Evolutionary conservation across 2,797 vertebrate genomes (phyloP), one percentile per base, ranked within the genome.

Genomic region (Psittacula echo): DNA sequence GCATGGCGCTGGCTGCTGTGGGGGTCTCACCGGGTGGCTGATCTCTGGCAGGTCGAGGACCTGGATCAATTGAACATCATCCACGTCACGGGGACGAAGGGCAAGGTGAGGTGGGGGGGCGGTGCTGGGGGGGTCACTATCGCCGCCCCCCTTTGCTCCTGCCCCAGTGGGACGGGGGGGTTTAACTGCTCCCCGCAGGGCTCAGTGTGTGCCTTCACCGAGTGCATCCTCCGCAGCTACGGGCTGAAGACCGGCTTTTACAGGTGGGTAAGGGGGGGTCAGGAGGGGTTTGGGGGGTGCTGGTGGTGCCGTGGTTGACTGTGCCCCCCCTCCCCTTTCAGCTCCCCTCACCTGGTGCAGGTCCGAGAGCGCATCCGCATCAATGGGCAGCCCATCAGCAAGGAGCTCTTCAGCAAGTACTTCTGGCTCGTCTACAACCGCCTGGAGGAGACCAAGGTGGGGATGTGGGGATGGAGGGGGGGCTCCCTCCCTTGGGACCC

Each of bases 1-100:
- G 23, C 67, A 16, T 0, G 2, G 80, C 2, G 0, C 72, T 65
- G 67, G 29, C 54, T 29, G 42, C 71, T 0, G 0, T 0, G 44
- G 87, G 93, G 78, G 78, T 87, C 91, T 94, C 48, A 54, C 3
- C 21, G 68, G 82, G 81, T 84, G 76, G 54, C 94, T 96, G 87
- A 74, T 90, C 93, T 96, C 84, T 73, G 54, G 56, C 95, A 99
- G 99, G 99, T 99, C 85, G 98, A 99, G 48, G 98, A 99, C 79
- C 98, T 99, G 27, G 98, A 99, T 95, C 97, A 85, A 85, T 98
- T 99, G 47, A 99, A 99, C 93, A 98, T 99, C 80, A 99, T 99
- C 94, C 99, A 99, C 29, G 98, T 99, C 85, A 99, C 99, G 0
- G 99, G 99, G 92, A 99, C 99, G 50, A 99, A 99, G 97, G 99